Percentiles rank a stretch among this genome's conserved stretches.
Evolutionary conservation across 2,888 invertebrate genomes (phyloP).

Genomic region (Pseudococcus longispinus): DNA sequence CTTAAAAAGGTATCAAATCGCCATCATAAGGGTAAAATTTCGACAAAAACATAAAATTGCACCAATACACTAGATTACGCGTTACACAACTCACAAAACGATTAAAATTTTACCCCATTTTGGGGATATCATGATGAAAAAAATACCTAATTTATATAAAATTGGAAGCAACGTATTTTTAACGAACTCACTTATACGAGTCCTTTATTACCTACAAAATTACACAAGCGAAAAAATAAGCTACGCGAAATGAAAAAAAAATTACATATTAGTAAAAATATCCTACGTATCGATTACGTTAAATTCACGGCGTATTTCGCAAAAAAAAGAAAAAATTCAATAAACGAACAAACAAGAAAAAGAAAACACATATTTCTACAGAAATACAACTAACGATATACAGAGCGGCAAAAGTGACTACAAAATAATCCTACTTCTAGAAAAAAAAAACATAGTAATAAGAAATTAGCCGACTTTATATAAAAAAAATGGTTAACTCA

Average conservation of each 20-base stretch:
- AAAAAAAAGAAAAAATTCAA: background rate
- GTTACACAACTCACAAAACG: background rate
- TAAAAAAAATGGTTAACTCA: slow-evolving; percentile 54
- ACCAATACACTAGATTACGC: slow-evolving; percentile 35
- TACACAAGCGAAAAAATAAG: slow-evolving; percentile 8
- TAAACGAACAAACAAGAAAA: background rate
- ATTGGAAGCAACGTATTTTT: background rate
- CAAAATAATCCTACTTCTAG: background rate
- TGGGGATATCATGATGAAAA: background rate
- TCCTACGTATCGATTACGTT: slow-evolving; percentile 17
- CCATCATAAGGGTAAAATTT: background rate
- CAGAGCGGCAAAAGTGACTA: slow-evolving; percentile 9
- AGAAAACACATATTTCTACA: background rate
- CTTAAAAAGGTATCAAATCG: background rate
- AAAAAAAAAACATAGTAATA: background rate
- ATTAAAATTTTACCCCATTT: background rate
- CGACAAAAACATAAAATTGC: background rate
- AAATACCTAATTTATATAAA: background rate
- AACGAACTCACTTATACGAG: slow-evolving; percentile 1
- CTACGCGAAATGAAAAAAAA: background rate
- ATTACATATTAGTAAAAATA: slow-evolving; percentile 33
- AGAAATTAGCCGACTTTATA: slow-evolving; percentile 14
- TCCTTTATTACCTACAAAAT: background rate
- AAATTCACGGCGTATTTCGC: background rate
- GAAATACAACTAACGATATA: slow-evolving; percentile 14